Evolutionary conservation across 2,113 vertebrate genomes (phyloP), one percentile per base, ranked within the genome.

Genomic region (Marmota monax): DNA sequence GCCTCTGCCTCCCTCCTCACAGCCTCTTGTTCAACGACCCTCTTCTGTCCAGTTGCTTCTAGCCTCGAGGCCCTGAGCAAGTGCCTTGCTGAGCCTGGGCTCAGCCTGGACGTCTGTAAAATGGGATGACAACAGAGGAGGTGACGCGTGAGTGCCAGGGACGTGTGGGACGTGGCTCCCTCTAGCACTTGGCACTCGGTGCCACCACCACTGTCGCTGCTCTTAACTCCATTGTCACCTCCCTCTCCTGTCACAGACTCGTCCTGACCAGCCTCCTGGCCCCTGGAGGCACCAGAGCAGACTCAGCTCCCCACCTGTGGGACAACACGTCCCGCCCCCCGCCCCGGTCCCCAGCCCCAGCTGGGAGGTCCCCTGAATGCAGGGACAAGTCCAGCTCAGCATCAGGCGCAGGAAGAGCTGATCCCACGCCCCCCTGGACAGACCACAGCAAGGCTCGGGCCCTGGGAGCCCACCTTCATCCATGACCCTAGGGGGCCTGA

Each of bases 271-370:
- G 22, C 67, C 29, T 78, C 39, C 53, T 0, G 1, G 37, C 51
- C 22, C 48, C 37, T 1, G 32, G 79, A 27, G 27, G 67, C n/a
- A 42, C 74, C 65, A 7, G 29, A n/a, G 22, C 37, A 2, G 2
- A 25, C 39, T 2, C 1, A 16, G 88, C 17, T 67, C 65, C 4
- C 65, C 27, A 27, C 11, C 29, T 14, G 11, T 12, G 25, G 27
- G 65, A 67, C 23, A 32, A 32, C 45, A 45, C 45, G 45, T 45
- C 45, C 45, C 7, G 45, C 45, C 45, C 45, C 29, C 29, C 14
- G 34, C 1, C 6, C 53, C 7, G 0, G 7, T 61, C 61, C 25
- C 61, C 1, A 0, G 32, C 63, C 45, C 4, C 0, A 4, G 17
- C 11, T 10, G 45, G n/a, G 23, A 37, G 53, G 11, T 32, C 10